Evolutionary conservation across 2,113 vertebrate species (phyloP), one percentile per base, ranked within the genome.

Genomic region (Heterotilapia buettikoferi): DNA sequence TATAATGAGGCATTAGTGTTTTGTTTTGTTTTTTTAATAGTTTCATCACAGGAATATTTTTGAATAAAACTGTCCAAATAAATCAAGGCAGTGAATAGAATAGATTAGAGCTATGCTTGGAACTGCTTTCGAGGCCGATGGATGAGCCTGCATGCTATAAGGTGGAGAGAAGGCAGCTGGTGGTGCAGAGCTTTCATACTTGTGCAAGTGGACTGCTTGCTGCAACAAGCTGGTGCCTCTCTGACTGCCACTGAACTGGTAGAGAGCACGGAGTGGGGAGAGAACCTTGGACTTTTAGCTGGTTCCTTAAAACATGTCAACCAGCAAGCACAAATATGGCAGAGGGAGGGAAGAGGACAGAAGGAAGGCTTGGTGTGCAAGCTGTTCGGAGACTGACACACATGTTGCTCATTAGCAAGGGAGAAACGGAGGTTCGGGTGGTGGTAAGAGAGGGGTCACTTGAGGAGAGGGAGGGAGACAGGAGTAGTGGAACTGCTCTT

Each of bases 381-480:
- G 92, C 92, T 89, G 91, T 91, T 92, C 16, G 5, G 83, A 90
- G 90, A 71, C 85, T 66, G 61, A 88, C 91, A 91, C 73, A 80
- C 92, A 86, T 90, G 92, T 90, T 93, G 87, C 88, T 92, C 86
- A 90, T 89, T 86, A 73, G 90, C 91, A 79, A 79, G 68, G 76
- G 59, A 79, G 63, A 53, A 56, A 54, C 6, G 8, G 16, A 19
- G 29, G 26, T 5, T 80, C 2, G 13, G 52, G 16, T 12, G 13
- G 71, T 76, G 71, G 21, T 76, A 31, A 76, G 24, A 76, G 71
- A 5, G 12, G 52, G 14, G 18, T 12, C 73, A 63, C 31, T 73
- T 38, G 56, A 45, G 79, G 89, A 71, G 53, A 56, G 33, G 33
- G 9, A 47, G 21, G 66, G 33, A 83, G 56, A 83, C 71, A 24